These are phyloP conservation scores for Gasterosteus nipponicus DNA, from an alignment of 2,113 vertebrate species.

Conservation along the genomic window DNA sequence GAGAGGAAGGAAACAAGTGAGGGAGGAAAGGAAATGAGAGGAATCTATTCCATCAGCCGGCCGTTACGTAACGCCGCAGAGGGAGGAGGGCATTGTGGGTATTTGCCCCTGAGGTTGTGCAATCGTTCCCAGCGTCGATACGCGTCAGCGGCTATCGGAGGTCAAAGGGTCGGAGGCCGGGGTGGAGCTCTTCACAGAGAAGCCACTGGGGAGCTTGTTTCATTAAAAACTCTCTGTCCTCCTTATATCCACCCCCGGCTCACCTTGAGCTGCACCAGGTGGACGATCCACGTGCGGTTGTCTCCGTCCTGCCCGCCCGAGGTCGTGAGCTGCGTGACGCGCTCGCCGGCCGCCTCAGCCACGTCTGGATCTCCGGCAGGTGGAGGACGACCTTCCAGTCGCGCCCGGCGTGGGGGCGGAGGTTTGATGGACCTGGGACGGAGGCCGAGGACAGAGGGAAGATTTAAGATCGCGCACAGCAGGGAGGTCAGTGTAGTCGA, in stretches of 20 bases:
- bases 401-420: conserved; percentile 90
- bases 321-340: conserved; percentile 92
- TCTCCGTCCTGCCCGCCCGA: conserved; percentile 91
- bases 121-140: not conserved
- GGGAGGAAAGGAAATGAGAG: not conserved
- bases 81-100: conserved; percentile 22
- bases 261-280: conserved; percentile 98
- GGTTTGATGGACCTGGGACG: conserved; percentile 82
- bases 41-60: conserved; percentile 10
- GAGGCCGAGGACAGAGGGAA: too few relatives aligned
- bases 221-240: too few relatives aligned
- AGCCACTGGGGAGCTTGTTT: too few relatives aligned
- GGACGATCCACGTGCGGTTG: conserved; percentile 94
- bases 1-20: too few relatives aligned
- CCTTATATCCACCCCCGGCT: too few relatives aligned
- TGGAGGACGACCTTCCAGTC: conserved; percentile 99
- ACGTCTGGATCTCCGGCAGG: conserved; percentile 95
- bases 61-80: conserved; percentile 31
- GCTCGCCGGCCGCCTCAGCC: conserved; percentile 90
- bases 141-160: not conserved
- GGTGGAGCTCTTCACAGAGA: not conserved
- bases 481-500: too few relatives aligned
- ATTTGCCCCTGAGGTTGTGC: not conserved
- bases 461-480: too few relatives aligned
- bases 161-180: too few relatives aligned